Conservation (phyloP, 1,140 invertebrate species). For the Diachasma alloeum region DNA sequence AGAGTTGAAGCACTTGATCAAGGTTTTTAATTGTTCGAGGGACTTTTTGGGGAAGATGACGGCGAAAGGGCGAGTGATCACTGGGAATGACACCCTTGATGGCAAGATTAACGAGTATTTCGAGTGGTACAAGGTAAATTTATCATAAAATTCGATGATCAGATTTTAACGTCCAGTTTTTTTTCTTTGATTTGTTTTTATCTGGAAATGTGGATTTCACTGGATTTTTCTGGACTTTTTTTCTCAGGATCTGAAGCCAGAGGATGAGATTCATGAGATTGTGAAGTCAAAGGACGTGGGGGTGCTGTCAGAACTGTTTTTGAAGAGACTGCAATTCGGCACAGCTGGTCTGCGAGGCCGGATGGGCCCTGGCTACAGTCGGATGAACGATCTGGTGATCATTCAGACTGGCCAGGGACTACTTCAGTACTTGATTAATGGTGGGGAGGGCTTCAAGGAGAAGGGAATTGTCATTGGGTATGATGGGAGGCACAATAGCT, state of each 20-base stretch:
- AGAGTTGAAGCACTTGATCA: neutral
- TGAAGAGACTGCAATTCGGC: conserved; percentile 81
- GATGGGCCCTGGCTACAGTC: conserved; percentile 92
- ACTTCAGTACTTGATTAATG: conserved; percentile 76
- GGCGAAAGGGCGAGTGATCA: conserved; percentile 39
- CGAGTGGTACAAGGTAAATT: conserved; percentile 69
- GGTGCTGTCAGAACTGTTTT: conserved; percentile 68
- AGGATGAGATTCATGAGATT: conserved; percentile 66
- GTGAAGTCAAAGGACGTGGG: conserved; percentile 63
- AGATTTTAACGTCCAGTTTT: neutral
- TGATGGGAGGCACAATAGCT: conserved; percentile 94
- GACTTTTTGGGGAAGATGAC: conserved; percentile 32
- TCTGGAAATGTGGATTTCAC: conserved; percentile 25
- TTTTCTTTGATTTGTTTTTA: conserved; percentile 18
- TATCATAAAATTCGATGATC: neutral
- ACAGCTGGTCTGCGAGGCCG: conserved; percentile 89
- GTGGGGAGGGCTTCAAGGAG: conserved; percentile 63
- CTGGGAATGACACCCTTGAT: conserved; percentile 62
- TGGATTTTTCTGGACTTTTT: too few species aligned
- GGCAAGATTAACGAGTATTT: conserved; percentile 72
- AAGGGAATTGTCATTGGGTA: conserved; percentile 91
- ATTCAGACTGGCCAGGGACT: conserved; percentile 96
- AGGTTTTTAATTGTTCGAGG: neutral
- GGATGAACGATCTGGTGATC: conserved; percentile 98
- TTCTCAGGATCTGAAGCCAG: conserved; percentile 61